Percentiles rank a stretch among this genome's conserved stretches.
phyloP scores from a whole-genome alignment of 1,140 invertebrate genomes.

The Sitophilus oryzae region DNA sequence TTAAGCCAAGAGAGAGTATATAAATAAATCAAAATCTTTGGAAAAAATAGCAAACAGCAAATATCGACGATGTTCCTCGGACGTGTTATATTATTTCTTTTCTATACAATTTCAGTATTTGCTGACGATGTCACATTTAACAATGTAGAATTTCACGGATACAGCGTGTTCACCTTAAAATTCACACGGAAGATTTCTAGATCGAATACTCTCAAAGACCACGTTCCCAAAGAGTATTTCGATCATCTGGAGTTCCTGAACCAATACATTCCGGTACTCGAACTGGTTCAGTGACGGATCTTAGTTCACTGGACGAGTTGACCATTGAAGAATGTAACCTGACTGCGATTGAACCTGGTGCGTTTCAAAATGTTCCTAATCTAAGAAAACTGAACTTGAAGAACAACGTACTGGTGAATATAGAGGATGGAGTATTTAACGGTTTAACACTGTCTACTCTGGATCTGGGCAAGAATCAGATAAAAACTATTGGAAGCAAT shows the following conservation, averaged over 20 bases:
- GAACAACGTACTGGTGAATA: slow-evolving; percentile 21
- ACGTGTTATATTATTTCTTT: too few species aligned
- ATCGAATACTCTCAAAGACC: slow-evolving; percentile 21
- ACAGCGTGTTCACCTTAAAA: slow-evolving; percentile 28
- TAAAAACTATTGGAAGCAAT: slow-evolving; percentile 12
- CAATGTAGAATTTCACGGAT: slow-evolving; percentile 27
- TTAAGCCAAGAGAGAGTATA: too few species aligned
- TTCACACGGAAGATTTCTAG: slow-evolving; percentile 23
- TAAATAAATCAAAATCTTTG: too few species aligned
- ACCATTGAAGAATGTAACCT: slow-evolving; percentile 25
- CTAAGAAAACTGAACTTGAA: slow-evolving; percentile 22
- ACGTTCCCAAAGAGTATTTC: slow-evolving; percentile 19
- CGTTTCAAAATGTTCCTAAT: slow-evolving; percentile 25
- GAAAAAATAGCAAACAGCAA: too few species aligned
- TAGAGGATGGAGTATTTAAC: slow-evolving; percentile 25
- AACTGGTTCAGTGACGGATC: slow-evolving; percentile 23
- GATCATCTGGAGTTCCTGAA: slow-evolving; percentile 26
- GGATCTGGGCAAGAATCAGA: slow-evolving; percentile 25
- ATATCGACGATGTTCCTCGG: background rate
- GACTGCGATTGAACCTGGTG: slow-evolving; percentile 25
- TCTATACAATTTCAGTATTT: background rate
- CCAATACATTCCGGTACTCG: slow-evolving; percentile 26
- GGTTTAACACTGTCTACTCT: slow-evolving; percentile 19
- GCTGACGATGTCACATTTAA: slow-evolving; percentile 17
- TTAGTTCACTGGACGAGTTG: slow-evolving; percentile 28